Base-by-base conservation (phyloP, 2,797 vertebrate species). In the Tenualosa thibaudeaui region DNA sequence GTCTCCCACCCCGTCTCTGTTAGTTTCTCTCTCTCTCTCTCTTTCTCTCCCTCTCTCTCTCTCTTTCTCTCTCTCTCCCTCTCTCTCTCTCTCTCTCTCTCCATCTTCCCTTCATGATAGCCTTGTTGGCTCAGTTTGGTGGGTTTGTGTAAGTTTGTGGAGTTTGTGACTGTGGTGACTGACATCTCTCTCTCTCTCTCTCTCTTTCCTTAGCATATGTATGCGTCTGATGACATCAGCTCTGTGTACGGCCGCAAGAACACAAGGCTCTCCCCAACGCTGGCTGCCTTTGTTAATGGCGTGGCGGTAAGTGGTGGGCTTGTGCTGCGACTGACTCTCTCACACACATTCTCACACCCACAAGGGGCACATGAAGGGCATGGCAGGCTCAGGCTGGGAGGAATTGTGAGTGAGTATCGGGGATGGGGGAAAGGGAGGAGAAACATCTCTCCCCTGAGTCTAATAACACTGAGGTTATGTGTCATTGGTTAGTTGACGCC, bases 281-380 rank as follows among this genome's bases (percentile, higher is more conserved):
- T 97, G 90, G 96, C 97, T 2, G 96, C 97, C 0, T 97, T 97
- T 82, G 94, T 95, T 86, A 98, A 98, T 0, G 97, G 97, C 40
- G 96, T 98, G 56, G 97, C 97, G 58, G 97, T 98, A 91, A 96
- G 96, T 93, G 37, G 43, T 40, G 88, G 82, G 43, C 22, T 26
- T 31, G 31, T 31, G 31, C 31, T 56, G 15, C 40, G 0, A 78
- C 10, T 15, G 13, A 37, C 37, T 40, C 12, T 71, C 65, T 71
- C 65, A 51, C 50, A 46, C 46, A 51, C 9, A 51, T 51, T 12
- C 50, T 51, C 9, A 46, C 19, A 9, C 37, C 15, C 71, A 78
- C 71, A 43, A 40, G 31, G 56, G 58, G 58, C 58, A 62, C 58
- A 62, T 1, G 2, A 7, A 24, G n/a, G 22, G 8, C 58, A 24